Percentiles rank a stretch among this genome's conserved stretches.
These are phyloP conservation scores for Typhlichthys eigenmanni DNA, from an alignment of 2,797 vertebrate genomes.

Conservation along the genomic window DNA sequence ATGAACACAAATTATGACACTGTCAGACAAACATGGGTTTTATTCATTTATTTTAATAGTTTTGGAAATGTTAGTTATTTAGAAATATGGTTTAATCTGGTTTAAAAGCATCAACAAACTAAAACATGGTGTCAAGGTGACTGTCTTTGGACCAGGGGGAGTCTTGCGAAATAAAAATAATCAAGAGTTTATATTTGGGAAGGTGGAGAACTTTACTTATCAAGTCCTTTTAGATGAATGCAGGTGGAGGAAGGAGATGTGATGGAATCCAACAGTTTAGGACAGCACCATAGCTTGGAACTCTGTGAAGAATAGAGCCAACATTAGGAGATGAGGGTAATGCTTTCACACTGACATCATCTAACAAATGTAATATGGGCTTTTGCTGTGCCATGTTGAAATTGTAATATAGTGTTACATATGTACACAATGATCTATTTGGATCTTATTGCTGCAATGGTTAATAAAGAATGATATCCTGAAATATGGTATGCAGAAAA, in stretches of 20 bases:
- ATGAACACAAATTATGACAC: conserved; percentile 16
- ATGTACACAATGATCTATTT: too few species aligned
- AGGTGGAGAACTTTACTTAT: conserved; percentile 26
- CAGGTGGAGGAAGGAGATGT: conserved; percentile 12
- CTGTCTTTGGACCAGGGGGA: conserved; percentile 29
- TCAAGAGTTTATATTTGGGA: conserved; percentile 20
- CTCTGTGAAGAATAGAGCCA: conserved; percentile 74
- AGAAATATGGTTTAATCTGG: conserved; percentile 35
- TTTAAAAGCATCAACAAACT: conserved; percentile 52
- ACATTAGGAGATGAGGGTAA: background rate
- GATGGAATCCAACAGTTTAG: conserved; percentile 70
- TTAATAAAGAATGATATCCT: too few species aligned
- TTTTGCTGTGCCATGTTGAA: too few species aligned
- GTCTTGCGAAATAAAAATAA: conserved; percentile 29
- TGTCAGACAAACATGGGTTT: conserved; percentile 40
- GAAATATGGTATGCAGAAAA: too few species aligned
- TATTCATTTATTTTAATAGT: conserved; percentile 69
- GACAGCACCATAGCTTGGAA: conserved; percentile 91
- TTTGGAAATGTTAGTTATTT: conserved; percentile 59
- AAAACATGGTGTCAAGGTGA: conserved; percentile 34
- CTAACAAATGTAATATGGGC: background rate
- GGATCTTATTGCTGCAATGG: too few species aligned
- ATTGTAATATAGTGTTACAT: too few species aligned
- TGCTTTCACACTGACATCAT: background rate
- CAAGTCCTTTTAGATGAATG: conserved; percentile 45